phyloP scores from a whole-genome alignment of 2,113 vertebrate species.

The Fregata magnificens region DNA sequence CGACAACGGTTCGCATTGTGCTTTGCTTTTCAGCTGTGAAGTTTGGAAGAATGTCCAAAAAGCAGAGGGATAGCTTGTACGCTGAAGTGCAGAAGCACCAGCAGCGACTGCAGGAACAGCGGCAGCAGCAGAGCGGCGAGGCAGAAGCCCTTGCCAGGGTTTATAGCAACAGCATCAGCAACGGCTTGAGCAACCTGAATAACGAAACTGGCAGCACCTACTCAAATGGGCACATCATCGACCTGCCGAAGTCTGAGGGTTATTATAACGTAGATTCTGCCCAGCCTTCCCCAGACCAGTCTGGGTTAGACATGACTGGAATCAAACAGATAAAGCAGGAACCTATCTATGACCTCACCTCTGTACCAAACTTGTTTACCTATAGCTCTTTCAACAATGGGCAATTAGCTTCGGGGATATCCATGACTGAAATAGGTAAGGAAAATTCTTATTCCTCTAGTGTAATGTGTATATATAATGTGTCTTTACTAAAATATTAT shows the following conservation, averaged over 20 bases:
- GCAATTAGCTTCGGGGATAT: conserved; percentile 88
- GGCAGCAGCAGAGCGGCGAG: conserved; percentile 93
- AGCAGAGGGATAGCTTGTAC: conserved; percentile 96
- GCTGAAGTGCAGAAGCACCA: conserved; percentile 99
- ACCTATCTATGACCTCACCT: conserved; percentile 97
- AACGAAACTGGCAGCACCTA: conserved; percentile 89
- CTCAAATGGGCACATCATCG: conserved; percentile 90
- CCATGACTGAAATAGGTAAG: conserved; percentile 96
- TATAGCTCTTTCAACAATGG: conserved; percentile 94
- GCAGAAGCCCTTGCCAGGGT: conserved; percentile 92
- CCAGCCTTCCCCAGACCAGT: conserved; percentile 97
- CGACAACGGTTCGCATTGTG: not conserved
- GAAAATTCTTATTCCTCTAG: not conserved
- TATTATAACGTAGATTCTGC: conserved; percentile 95
- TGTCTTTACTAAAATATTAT: not conserved
- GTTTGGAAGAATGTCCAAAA: conserved; percentile 99
- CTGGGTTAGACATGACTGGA: conserved; percentile 96
- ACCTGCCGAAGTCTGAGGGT: conserved; percentile 90
- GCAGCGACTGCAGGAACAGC: conserved; percentile 90
- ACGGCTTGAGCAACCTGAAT: conserved; percentile 87
- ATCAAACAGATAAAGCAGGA: conserved; percentile 99
- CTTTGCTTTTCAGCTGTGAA: conserved; percentile 88
- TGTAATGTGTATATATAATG: not conserved
- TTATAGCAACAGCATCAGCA: conserved; percentile 89
- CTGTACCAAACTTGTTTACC: conserved; percentile 97